Conservation (phyloP, 2,888 invertebrate species). For the Drosophila lutescens region DNA sequence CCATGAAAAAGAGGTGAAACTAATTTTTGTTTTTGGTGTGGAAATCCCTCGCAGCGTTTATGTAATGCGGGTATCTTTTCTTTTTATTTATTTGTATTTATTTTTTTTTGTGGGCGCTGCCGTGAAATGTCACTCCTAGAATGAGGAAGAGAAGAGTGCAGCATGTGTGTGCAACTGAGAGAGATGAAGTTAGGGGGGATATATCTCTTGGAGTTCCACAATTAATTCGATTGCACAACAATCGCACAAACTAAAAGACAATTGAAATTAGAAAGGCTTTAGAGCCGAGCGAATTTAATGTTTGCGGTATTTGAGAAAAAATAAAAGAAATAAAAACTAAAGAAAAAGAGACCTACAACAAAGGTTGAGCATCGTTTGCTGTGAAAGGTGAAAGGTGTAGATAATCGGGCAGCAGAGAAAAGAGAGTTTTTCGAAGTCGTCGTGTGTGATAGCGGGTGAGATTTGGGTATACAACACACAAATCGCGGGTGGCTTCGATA, state of each 20-base stretch:
- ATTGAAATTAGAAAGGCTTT: conserved; percentile 80
- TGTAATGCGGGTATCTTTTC: conserved; percentile 65
- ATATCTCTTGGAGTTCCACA: conserved; percentile 8
- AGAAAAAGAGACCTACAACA: conserved; percentile 41
- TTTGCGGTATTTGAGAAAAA: conserved; percentile 50
- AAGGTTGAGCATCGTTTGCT: conserved; percentile 53
- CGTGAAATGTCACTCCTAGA: conserved; percentile 48
- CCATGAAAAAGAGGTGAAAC: conserved; percentile 78
- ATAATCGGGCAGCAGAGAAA: conserved; percentile 59
- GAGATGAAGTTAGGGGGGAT: neutral
- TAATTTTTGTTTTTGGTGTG: conserved; percentile 68
- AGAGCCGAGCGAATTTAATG: conserved; percentile 44
- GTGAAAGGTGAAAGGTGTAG: conserved; percentile 66
- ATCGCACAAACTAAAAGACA: conserved; percentile 49
- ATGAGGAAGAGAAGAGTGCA: conserved; percentile 19
- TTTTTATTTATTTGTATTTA: conserved; percentile 27
- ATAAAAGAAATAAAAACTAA: conserved; percentile 34
- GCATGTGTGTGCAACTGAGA: conserved; percentile 6
- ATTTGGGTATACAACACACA: conserved; percentile 53
- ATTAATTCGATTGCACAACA: conserved; percentile 54
- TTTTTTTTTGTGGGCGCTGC: conserved; percentile 58
- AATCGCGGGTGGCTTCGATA: conserved; percentile 77
- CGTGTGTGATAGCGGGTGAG: conserved; percentile 71
- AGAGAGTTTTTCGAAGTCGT: conserved; percentile 45
- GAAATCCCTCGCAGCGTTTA: conserved; percentile 73